A percentile compares a stretch with the other conserved stretches of the same genome.
Conservation (phyloP, 2,797 vertebrate species). For the Sebastes elongatus region DNA sequence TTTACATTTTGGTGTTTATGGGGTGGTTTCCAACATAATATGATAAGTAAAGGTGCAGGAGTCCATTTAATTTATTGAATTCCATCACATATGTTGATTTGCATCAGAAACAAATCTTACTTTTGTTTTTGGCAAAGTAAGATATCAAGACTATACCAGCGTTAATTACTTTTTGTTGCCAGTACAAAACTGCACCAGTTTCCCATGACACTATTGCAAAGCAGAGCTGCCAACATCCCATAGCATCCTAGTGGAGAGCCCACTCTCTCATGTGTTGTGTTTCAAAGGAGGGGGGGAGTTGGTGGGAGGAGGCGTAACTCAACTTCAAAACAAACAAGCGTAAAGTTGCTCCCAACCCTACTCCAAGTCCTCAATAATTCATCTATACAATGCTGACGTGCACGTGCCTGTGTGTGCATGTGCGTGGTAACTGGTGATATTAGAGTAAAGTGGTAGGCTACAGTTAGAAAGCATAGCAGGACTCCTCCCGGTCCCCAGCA, state of each 20-base stretch:
- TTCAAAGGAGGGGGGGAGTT: neutral
- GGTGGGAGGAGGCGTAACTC: conserved; percentile 1
- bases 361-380: conserved; percentile 59
- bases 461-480: conserved; percentile 30
- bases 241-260: neutral
- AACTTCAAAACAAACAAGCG: conserved; percentile 57
- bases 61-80: neutral
- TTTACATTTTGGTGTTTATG: neutral
- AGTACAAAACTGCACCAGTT: neutral
- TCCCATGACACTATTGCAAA: conserved; percentile 2
- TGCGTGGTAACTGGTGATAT: conserved; percentile 21
- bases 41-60: neutral
- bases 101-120: neutral
- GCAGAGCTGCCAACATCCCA: conserved; percentile 17
- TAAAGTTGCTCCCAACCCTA: conserved; percentile 54
- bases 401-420: conserved; percentile 4
- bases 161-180: neutral
- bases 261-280: conserved; percentile 13
- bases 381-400: conserved; percentile 19
- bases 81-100: neutral
- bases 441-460: conserved; percentile 22
- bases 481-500: conserved; percentile 25
- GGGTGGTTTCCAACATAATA: neutral
- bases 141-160: neutral
- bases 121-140: neutral